Evolutionary conservation across 2,888 invertebrate species (phyloP).

Genomic region (Anorthoa munda): DNA sequence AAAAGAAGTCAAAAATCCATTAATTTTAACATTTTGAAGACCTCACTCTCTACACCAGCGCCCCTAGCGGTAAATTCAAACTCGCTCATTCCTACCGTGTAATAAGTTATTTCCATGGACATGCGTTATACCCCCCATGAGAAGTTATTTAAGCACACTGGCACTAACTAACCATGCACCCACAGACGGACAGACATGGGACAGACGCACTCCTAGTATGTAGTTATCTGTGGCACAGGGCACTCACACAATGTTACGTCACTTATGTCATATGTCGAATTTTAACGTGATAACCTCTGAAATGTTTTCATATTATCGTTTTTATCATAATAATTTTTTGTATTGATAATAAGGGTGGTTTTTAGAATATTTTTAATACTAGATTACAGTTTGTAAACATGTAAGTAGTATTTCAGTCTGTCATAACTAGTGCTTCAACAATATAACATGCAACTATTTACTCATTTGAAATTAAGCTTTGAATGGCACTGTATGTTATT

Average conservation of each 20-base stretch:
- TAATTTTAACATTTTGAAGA: no score
- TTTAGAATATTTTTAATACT: slow-evolving; percentile 51
- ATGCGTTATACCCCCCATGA: not conserved
- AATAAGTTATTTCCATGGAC: no score
- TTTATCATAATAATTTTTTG: slow-evolving; percentile 55
- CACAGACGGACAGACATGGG: no score
- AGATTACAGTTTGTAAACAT: slow-evolving; percentile 33
- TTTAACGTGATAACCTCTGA: slow-evolving; percentile 77
- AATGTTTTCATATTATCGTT: slow-evolving; percentile 71
- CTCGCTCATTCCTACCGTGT: no score
- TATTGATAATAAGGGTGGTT: slow-evolving; percentile 51
- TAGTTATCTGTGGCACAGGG: no score
- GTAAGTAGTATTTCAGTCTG: slow-evolving; percentile 56
- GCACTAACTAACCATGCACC: slow-evolving; percentile 31
- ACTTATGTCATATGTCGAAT: slow-evolving; percentile 55
- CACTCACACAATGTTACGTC: slow-evolving; percentile 56
- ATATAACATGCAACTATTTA: slow-evolving; percentile 26
- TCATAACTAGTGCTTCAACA: slow-evolving; percentile 1
- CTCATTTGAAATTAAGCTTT: slow-evolving; percentile 39
- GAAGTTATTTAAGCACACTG: slow-evolving; percentile 14
- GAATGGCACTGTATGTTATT: slow-evolving; percentile 35
- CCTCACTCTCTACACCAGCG: no score
- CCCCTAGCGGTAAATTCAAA: no score
- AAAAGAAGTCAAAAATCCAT: no score
- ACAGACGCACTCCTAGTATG: no score